Base-by-base conservation (phyloP, 2,797 vertebrate genomes). In the Oreortyx pictus region DNA sequence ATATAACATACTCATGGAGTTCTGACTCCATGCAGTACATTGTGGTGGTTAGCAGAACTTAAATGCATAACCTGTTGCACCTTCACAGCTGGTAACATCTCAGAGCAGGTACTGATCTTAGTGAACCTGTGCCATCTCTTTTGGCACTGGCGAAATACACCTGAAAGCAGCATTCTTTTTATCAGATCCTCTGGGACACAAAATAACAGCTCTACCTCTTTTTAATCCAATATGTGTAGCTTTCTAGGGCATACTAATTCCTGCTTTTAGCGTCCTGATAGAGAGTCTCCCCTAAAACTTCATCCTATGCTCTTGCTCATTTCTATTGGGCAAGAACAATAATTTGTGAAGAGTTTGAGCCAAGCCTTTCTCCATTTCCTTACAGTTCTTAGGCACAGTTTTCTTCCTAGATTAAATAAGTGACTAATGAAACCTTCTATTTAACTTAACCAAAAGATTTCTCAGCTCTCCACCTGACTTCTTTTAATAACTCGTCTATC, bases 361-460 rank as follows among this genome's bases (percentile, higher is more conserved):
- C 72, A 79, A 91, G n/a, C 81, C 52, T 82, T 92, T 94, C 35
- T 72, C 64, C 72, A 91, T 91, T 94, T 85, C 79, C 77, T 92
- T 47, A 73, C 33, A 86, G 73, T 93, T 95, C 74, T 62, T 72
- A 86, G 44, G 94, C 83, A 91, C 13, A 11, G 62, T 91, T 95
- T 91, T 90, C 79, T 95, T 82, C 91, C 68, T 75, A 76, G 52
- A 92, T 80, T 88, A 95, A 79, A 90, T 81, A 95, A 84, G 59
- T 90, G 84, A 95, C 89, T 93, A 82, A 95, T 73, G 60, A 92
- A 96, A 54, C 16, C 13, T 15, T 97, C 92, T 93, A 95, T 92
- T 96, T 93, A 97, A 92, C 77, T 74, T 92, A 95, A 79, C 78
- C 77, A 86, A 72, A 90, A 95, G 31, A 90, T 92, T 95, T 94